A percentile compares a stretch with the other conserved stretches of the same genome.
Conservation (phyloP, 1,140 invertebrate species). For the Latrodectus geometricus region DNA sequence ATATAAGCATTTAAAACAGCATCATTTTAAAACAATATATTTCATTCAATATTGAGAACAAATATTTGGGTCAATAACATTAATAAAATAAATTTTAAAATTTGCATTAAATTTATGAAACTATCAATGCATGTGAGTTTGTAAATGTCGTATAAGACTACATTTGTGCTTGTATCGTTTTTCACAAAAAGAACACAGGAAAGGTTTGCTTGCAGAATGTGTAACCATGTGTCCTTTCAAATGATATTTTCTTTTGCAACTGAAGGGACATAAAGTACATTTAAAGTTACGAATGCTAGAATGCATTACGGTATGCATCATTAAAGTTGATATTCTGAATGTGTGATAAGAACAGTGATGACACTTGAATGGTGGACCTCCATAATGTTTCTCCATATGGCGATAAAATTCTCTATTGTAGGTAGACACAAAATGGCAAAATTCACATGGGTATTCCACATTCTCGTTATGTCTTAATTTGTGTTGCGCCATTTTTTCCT, state of each 20-base stretch:
- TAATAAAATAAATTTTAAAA: too few relatives aligned
- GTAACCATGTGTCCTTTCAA: slow-evolving; percentile 34
- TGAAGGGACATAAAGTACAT: not conserved
- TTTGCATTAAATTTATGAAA: too few relatives aligned
- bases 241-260: slow-evolving; percentile 21
- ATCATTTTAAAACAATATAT: too few relatives aligned
- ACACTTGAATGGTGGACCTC: slow-evolving; percentile 9
- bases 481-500: not conserved
- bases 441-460: slow-evolving; percentile 1
- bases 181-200: not conserved
- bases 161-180: slow-evolving; percentile 25
- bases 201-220: slow-evolving; percentile 4
- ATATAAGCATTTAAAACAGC: too few relatives aligned
- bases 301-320: slow-evolving; percentile 17
- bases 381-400: slow-evolving; percentile 12
- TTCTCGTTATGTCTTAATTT: not conserved
- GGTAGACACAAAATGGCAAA: slow-evolving; percentile 2
- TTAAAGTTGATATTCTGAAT: slow-evolving; percentile 1
- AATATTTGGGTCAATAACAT: too few relatives aligned
- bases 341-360: not conserved
- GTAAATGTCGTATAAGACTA: slow-evolving; percentile 4
- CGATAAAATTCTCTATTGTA: slow-evolving; percentile 15
- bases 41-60: too few relatives aligned
- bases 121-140: not conserved
- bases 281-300: slow-evolving; percentile 8